Conservation (phyloP, 2,888 invertebrate species). For the Pasiphila rectangulata region DNA sequence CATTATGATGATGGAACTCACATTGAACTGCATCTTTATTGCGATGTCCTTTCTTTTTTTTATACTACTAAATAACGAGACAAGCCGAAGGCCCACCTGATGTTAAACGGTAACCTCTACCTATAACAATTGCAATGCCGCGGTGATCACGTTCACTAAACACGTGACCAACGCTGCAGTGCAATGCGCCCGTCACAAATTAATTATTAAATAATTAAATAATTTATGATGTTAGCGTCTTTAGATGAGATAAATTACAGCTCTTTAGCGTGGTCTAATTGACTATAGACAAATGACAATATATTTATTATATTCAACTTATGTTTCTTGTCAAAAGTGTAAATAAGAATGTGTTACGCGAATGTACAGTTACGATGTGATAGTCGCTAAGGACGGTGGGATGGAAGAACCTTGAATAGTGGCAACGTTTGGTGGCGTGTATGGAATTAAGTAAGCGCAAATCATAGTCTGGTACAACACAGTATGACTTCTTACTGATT, state of each 20-base stretch:
- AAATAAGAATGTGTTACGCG: conserved; percentile 7
- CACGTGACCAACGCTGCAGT: no score
- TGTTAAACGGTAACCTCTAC: no score
- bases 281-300: not conserved
- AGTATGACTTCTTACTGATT: no score
- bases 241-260: conserved; percentile 46
- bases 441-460: conserved; percentile 53
- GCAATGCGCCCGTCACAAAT: no score
- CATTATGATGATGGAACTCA: not conserved
- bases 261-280: conserved; percentile 22
- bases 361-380: conserved; percentile 17
- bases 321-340: conserved; percentile 4
- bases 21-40: conserved; percentile 1
- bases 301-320: no score
- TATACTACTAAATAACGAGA: no score
- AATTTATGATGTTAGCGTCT: conserved; percentile 35
- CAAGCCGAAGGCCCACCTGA: no score
- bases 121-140: no score
- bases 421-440: conserved; percentile 57
- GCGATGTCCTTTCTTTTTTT: no score
- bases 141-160: no score
- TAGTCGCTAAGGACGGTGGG: not conserved
- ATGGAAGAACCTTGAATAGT: conserved; percentile 52
- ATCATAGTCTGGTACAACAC: conserved; percentile 33
- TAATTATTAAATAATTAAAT: no score